phyloP scores from a whole-genome alignment of 2,113 vertebrate genomes.

The Ctenodactylus gundi region DNA sequence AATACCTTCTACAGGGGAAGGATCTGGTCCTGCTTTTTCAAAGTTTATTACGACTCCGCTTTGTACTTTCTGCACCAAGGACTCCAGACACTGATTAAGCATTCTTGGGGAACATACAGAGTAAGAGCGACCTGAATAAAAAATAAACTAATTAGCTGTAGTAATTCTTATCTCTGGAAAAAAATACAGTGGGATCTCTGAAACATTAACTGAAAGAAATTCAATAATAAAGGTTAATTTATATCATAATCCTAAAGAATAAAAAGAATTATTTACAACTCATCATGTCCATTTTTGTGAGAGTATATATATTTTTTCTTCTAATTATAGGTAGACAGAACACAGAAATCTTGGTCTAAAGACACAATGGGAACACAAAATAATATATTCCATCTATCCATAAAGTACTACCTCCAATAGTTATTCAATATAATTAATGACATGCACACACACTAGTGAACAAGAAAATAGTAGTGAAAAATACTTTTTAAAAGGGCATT shows the following conservation, averaged over 20 bases:
- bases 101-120: slow-evolving; percentile 96
- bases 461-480: background rate
- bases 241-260: slow-evolving; percentile 48
- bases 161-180: slow-evolving; percentile 28
- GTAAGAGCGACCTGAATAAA: slow-evolving; percentile 92
- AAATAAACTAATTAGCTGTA: slow-evolving; percentile 55
- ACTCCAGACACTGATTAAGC: slow-evolving; percentile 98
- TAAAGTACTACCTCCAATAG: background rate
- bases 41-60: slow-evolving; percentile 98
- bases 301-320: background rate
- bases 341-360: slow-evolving; percentile 28
- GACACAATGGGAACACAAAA: background rate
- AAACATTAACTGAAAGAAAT: slow-evolving; percentile 39
- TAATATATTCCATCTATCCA: background rate
- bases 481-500: background rate
- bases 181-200: background rate
- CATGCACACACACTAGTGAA: background rate
- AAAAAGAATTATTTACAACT: slow-evolving; percentile 54
- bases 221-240: slow-evolving; percentile 35
- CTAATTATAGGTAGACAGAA: background rate
- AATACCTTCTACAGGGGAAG: slow-evolving; percentile 90
- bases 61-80: slow-evolving; percentile 97
- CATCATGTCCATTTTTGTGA: slow-evolving; percentile 44
- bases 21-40: slow-evolving; percentile 97
- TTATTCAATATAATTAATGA: slow-evolving; percentile 31